phyloP scores from a whole-genome alignment of 2,888 invertebrate genomes.

The Cataglyphis altisquamis region DNA sequence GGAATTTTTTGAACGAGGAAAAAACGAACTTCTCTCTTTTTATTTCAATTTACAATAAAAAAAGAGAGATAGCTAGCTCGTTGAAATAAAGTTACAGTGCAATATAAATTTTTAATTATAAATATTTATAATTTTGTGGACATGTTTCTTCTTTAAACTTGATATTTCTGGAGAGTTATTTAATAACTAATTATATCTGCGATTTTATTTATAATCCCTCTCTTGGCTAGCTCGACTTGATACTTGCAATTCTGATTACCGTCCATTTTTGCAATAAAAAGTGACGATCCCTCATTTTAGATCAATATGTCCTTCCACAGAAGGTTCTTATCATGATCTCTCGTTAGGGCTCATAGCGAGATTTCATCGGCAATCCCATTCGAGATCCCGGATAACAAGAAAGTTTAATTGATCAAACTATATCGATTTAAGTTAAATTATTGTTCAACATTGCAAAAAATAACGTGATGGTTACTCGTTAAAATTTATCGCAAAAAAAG shows the following conservation, averaged over 20 bases:
- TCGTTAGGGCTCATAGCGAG: constrained; percentile 32
- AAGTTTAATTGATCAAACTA: constrained; percentile 1
- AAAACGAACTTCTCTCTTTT: neutral
- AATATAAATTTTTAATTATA: neutral
- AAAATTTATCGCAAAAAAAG: constrained; percentile 24
- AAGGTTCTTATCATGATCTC: constrained; percentile 31
- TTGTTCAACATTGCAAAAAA: constrained; percentile 15
- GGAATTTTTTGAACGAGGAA: neutral
- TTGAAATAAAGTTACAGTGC: neutral
- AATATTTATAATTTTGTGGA: neutral
- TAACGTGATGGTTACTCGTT: constrained; percentile 16
- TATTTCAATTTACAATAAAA: neutral
- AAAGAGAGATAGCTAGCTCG: neutral
- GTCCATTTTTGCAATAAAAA: constrained; percentile 15
- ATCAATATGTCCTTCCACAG: constrained; percentile 45
- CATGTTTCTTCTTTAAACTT: neutral
- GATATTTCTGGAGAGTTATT: neutral
- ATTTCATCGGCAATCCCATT: constrained; percentile 33
- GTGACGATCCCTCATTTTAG: constrained; percentile 14
- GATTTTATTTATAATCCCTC: neutral
- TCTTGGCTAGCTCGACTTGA: constrained; percentile 10
- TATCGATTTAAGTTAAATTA: constrained; percentile 49
- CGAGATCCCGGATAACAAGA: constrained; percentile 38
- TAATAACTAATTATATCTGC: neutral
- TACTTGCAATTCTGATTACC: constrained; percentile 14